phyloP scores from a whole-genome alignment of 2,113 vertebrate genomes.

The Trochalopteron elliotii region DNA sequence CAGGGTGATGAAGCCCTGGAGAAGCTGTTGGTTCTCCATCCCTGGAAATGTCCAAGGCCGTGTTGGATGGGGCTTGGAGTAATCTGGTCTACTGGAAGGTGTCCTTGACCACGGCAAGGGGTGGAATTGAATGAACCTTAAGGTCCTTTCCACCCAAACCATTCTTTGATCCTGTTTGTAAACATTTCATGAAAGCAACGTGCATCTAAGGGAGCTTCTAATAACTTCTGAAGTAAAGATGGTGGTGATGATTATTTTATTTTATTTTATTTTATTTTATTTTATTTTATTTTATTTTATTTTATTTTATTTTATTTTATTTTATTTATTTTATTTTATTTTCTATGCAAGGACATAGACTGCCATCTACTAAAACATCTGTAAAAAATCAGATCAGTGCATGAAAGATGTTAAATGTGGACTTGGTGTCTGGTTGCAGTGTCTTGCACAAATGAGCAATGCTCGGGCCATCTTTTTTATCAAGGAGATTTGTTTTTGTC shows the following conservation, averaged over 20 bases:
- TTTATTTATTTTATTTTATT: neutral
- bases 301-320: no score
- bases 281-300: no score
- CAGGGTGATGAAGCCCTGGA: neutral
- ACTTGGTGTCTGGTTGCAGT: neutral
- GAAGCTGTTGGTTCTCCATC: neutral
- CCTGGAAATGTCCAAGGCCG: neutral
- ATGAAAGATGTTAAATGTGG: neutral
- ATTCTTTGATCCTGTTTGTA: neutral
- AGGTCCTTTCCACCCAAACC: neutral
- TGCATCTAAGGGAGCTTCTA: neutral
- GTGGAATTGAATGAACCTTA: fast-evolving
- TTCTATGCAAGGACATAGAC: neutral
- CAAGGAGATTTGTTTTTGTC: neutral
- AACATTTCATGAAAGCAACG: fast-evolving
- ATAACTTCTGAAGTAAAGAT: neutral
- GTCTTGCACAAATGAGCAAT: neutral
- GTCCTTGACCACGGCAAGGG: neutral
- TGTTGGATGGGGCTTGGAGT: neutral
- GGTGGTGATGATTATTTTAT: neutral
- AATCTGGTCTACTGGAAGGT: neutral
- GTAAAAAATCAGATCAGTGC: neutral
- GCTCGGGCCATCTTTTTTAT: fast-evolving
- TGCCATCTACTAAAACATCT: neutral
- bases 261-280: no score